phyloP scores from a whole-genome alignment of 2,888 invertebrate genomes.

The Eristalis tenax region DNA sequence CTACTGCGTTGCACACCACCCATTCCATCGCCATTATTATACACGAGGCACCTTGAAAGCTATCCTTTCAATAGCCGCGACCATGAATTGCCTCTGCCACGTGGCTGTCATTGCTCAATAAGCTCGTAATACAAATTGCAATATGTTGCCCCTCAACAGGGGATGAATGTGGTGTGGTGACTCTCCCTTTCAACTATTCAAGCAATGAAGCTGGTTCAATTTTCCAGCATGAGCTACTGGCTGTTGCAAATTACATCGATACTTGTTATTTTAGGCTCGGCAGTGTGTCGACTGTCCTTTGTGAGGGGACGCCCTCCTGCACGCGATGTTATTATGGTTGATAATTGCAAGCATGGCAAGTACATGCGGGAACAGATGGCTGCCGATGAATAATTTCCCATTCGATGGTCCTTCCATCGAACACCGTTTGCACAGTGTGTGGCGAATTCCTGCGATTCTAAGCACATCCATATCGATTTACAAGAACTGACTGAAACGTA shows the following conservation, averaged over 20 bases:
- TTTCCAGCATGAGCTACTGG: background rate
- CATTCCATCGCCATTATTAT: slow-evolving; percentile 12
- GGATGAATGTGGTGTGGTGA: no score
- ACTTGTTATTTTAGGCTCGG: slow-evolving; percentile 30
- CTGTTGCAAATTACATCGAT: slow-evolving; percentile 41
- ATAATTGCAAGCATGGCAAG: slow-evolving; percentile 44
- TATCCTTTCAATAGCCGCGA: slow-evolving; percentile 11
- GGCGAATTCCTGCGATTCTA: background rate
- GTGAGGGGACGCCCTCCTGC: slow-evolving; percentile 5
- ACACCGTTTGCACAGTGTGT: background rate
- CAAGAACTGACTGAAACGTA: background rate
- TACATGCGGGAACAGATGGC: slow-evolving; percentile 27
- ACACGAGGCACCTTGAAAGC: slow-evolving; percentile 9
- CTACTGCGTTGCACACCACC: background rate
- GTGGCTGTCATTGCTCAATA: slow-evolving; percentile 35
- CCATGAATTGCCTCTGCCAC: slow-evolving; percentile 48
- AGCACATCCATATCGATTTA: background rate
- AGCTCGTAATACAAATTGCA: slow-evolving; percentile 28
- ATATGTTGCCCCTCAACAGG: background rate
- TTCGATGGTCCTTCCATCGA: background rate
- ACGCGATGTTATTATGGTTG: slow-evolving; percentile 45
- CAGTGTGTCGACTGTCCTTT: slow-evolving; percentile 8
- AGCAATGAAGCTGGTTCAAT: background rate
- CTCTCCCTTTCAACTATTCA: background rate
- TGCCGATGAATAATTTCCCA: slow-evolving; percentile 41